A percentile compares a stretch with the other conserved stretches of the same genome.
phyloP scores from a whole-genome alignment of 2,113 vertebrate species.

The Cyprinodon brontotheroides region DNA sequence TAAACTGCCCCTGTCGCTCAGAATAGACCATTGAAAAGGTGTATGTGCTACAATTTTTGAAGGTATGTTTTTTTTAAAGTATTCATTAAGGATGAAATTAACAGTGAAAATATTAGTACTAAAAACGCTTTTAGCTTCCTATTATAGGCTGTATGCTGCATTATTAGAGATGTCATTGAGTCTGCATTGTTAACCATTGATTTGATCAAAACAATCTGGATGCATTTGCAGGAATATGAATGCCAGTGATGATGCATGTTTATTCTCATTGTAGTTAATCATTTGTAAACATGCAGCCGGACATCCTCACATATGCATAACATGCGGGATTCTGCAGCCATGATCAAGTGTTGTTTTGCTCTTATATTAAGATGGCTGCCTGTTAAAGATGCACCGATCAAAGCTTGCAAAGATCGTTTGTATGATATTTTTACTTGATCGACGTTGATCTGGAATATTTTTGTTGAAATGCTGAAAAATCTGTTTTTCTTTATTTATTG shows the following conservation, averaged over 20 bases:
- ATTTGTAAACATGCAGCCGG: neutral
- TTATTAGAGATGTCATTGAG: neutral
- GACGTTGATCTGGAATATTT: neutral
- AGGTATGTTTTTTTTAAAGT: conserved; percentile 15
- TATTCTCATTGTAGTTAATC: neutral
- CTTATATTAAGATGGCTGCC: conserved; percentile 17
- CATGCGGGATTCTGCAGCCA: conserved; percentile 10
- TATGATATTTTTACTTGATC: neutral
- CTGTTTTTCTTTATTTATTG: neutral
- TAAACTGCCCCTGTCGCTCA: neutral
- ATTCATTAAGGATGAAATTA: neutral
- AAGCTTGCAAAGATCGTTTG: neutral
- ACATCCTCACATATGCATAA: neutral
- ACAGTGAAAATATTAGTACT: neutral
- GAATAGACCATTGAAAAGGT: conserved; percentile 10
- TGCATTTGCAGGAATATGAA: neutral
- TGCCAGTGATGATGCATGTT: neutral
- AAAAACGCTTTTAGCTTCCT: neutral
- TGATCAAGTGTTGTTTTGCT: conserved; percentile 8
- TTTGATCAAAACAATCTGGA: neutral
- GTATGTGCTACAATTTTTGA: neutral
- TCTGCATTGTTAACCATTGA: neutral
- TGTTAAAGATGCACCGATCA: neutral
- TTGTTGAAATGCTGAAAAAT: neutral
- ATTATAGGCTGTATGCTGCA: neutral